Conservation (phyloP, 2,113 vertebrate species). For the Melierax canorus region DNA sequence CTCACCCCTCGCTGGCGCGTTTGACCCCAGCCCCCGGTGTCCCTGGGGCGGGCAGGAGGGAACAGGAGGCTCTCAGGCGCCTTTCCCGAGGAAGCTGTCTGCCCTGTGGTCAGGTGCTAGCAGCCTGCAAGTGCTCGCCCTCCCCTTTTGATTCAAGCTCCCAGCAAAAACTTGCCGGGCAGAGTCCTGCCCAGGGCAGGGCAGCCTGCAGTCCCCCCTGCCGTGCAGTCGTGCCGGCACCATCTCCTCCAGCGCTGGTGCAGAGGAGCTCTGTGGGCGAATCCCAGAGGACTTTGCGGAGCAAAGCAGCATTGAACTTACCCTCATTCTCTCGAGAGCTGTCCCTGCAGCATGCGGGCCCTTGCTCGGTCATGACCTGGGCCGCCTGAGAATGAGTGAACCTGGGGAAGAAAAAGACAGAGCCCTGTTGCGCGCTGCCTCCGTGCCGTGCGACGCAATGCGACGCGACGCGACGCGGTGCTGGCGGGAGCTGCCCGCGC, state of each 20-base stretch:
- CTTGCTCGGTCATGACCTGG: not conserved
- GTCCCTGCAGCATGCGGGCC: not conserved
- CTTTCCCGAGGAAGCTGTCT: not conserved
- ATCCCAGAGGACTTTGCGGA: too few species aligned
- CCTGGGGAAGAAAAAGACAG: not conserved
- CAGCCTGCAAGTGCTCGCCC: not conserved
- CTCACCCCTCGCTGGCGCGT: not conserved
- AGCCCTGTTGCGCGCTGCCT: too few species aligned
- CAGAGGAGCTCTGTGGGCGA: not conserved
- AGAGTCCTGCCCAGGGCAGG: not conserved
- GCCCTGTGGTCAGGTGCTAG: not conserved
- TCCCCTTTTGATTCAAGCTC: not conserved
- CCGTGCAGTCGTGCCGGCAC: not conserved
- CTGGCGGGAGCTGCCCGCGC: not conserved
- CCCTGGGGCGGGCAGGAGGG: not conserved
- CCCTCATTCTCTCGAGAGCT: not conserved
- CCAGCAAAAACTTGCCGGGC: not conserved
- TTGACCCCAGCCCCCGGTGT: not conserved
- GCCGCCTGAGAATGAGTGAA: too few species aligned
- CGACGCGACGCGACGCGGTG: not conserved
- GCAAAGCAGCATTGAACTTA: not conserved
- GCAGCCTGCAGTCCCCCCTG: not conserved
- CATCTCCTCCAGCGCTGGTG: not conserved
- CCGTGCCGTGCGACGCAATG: not conserved
- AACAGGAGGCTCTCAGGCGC: not conserved